These are phyloP conservation scores for Galerucella calmariensis DNA, from an alignment of 2,888 invertebrate species.

Conservation along the genomic window DNA sequence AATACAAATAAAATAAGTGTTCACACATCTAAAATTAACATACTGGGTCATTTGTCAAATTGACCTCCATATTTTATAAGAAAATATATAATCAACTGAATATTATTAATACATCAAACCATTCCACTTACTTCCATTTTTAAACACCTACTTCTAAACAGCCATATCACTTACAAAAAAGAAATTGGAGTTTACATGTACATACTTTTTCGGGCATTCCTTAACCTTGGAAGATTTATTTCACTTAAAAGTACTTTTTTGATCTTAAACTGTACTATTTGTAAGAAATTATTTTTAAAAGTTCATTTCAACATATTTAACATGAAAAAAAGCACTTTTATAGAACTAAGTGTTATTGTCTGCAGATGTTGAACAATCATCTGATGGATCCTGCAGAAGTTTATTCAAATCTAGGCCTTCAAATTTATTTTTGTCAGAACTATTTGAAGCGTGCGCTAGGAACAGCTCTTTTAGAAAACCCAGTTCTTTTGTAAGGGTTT, in stretches of 20 bases:
- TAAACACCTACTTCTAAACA: too few species aligned
- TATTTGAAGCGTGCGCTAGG: slow-evolving; percentile 80
- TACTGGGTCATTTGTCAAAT: too few species aligned
- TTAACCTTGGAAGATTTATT: neutral
- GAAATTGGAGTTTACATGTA: neutral
- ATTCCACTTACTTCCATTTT: too few species aligned
- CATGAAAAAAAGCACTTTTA: neutral
- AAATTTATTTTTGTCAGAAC: slow-evolving; percentile 67
- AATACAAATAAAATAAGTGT: neutral
- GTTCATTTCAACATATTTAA: neutral
- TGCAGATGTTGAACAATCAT: slow-evolving; percentile 44
- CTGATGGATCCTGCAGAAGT: slow-evolving; percentile 65
- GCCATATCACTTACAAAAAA: neutral
- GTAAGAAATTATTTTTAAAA: neutral
- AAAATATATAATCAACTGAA: too few species aligned
- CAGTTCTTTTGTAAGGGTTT: slow-evolving; percentile 82
- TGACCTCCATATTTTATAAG: too few species aligned
- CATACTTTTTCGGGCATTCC: neutral
- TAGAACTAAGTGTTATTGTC: slow-evolving; percentile 24
- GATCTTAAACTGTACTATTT: neutral
- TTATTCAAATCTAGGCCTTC: slow-evolving; percentile 70
- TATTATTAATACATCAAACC: too few species aligned
- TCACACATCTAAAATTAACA: too few species aligned
- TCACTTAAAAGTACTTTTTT: neutral
- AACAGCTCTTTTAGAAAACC: slow-evolving; percentile 85